Conservation (phyloP, 2,113 vertebrate genomes). For the Dissostichus mawsoni region DNA sequence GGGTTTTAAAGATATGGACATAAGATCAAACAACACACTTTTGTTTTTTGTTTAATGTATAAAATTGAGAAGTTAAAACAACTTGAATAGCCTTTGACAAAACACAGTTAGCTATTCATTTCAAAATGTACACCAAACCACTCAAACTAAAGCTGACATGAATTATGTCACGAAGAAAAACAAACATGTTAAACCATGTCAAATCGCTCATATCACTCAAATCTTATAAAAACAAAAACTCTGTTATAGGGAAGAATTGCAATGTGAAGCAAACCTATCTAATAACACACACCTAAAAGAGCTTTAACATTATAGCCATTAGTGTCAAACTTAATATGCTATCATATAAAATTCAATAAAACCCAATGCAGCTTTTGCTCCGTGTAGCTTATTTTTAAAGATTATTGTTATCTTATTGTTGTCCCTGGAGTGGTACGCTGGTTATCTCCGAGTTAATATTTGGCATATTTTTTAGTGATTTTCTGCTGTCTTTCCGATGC, state of each 20-base stretch:
- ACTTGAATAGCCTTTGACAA: slow-evolving; percentile 26
- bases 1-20: not conserved
- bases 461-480: slow-evolving; percentile 83
- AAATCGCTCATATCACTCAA: slow-evolving; percentile 4
- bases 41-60: slow-evolving; percentile 46
- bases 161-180: not conserved
- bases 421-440: slow-evolving; percentile 41
- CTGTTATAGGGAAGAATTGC: not conserved
- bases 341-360: not conserved
- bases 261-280: not conserved
- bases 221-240: not conserved
- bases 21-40: not conserved
- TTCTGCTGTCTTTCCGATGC: not conserved
- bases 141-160: slow-evolving; percentile 6
- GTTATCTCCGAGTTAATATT: slow-evolving; percentile 55
- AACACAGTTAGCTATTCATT: slow-evolving; percentile 22
- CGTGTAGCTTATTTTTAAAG: slow-evolving; percentile 19
- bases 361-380: not conserved
- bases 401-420: not conserved
- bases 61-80: slow-evolving; percentile 53
- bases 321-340: slow-evolving; percentile 24
- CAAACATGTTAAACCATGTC: slow-evolving; percentile 54
- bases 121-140: slow-evolving; percentile 28
- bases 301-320: not conserved
- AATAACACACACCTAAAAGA: slow-evolving; percentile 1